These are phyloP conservation scores for Calidris pugnax DNA, from an alignment of 2,113 vertebrate species.

Conservation along the genomic window DNA sequence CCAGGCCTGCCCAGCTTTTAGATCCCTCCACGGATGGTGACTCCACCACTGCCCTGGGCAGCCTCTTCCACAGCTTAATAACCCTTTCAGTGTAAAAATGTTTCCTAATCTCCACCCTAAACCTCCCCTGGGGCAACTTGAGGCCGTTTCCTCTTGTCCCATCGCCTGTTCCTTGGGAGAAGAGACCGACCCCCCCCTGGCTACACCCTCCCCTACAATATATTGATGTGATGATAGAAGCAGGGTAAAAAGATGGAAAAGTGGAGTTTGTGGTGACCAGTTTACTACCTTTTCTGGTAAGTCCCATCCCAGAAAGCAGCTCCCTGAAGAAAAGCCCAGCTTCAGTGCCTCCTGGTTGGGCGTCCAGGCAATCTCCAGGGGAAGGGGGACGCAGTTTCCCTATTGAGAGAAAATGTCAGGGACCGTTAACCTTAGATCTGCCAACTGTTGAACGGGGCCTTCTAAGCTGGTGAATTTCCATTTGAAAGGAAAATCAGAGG, in stretches of 20 bases:
- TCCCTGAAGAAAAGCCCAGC: not conserved
- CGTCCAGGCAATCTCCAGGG: not conserved
- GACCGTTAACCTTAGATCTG: not conserved
- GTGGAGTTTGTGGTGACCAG: fast-evolving
- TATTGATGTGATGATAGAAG: not conserved
- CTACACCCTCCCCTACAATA: not conserved
- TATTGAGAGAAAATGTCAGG: not conserved
- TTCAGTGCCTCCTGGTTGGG: not conserved
- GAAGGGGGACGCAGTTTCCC: not conserved
- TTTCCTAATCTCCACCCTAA: not conserved
- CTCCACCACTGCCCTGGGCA: not conserved
- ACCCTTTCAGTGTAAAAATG: not conserved
- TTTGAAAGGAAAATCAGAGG: not conserved
- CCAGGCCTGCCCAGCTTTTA: not conserved
- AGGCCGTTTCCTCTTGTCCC: not conserved
- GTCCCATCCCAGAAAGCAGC: not conserved
- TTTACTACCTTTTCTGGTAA: not conserved
- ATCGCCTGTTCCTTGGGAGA: not conserved
- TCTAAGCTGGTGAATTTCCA: not conserved
- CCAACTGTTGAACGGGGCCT: not conserved
- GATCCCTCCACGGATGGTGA: not conserved
- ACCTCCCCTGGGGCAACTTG: not conserved
- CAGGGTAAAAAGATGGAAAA: not conserved
- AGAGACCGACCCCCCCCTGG: not conserved
- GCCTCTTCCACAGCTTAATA: not conserved